Percentiles rank a stretch among this genome's conserved stretches.
Conservation (phyloP, 2,797 vertebrate genomes). For the Squalus acanthias region DNA sequence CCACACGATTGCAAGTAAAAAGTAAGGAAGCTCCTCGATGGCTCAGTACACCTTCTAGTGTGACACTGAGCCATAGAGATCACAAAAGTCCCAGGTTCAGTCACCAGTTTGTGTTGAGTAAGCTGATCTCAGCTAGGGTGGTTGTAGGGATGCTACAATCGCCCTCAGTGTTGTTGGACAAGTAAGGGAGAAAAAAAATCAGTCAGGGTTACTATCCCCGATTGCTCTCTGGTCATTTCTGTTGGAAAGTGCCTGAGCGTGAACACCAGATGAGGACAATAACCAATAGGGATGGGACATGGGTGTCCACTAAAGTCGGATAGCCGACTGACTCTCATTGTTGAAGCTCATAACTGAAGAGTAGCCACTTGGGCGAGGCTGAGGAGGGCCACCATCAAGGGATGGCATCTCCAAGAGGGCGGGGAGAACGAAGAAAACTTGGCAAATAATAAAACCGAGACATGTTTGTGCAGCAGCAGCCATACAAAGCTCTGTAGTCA, state of each 20-base stretch:
- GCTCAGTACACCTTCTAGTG: not conserved
- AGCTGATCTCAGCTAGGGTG: not conserved
- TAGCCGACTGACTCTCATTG: not conserved
- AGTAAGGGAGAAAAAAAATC: not conserved
- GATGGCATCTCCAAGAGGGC: not conserved
- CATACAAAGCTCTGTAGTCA: slow-evolving; percentile 7
- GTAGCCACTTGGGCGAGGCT: not conserved
- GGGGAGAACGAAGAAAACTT: not conserved
- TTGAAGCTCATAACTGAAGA: not conserved
- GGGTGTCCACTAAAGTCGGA: not conserved
- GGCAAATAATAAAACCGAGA: not conserved
- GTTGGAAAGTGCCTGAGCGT: not conserved
- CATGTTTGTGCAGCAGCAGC: slow-evolving; percentile 10
- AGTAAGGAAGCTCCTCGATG: not conserved
- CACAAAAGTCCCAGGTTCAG: not conserved
- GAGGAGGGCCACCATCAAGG: not conserved
- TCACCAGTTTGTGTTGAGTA: not conserved
- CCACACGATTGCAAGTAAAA: not conserved
- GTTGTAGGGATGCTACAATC: not conserved
- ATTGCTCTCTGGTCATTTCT: not conserved
- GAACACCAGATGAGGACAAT: not conserved
- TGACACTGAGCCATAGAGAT: not conserved
- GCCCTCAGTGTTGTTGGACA: not conserved
- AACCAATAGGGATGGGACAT: not conserved
- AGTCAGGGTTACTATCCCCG: not conserved